Evolutionary conservation across 2,797 vertebrate species (phyloP), one percentile per base, ranked within the genome.

Genomic region (Peromyscus eremicus): DNA sequence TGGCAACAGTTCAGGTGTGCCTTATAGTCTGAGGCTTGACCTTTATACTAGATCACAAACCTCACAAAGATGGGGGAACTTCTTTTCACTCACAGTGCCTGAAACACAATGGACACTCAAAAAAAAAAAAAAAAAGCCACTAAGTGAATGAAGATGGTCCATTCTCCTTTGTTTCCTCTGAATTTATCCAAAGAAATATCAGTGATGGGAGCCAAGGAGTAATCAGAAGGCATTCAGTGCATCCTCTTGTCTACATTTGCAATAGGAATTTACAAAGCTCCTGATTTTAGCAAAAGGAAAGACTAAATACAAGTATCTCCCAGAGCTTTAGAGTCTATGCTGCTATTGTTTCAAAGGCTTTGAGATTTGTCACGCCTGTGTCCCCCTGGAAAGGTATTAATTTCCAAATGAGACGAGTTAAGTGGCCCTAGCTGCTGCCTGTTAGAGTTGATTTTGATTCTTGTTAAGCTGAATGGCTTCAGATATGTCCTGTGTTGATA

Each of bases 271-370:
- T 85, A 84, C 73, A 96, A 95, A 92, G 64, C 57, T 93, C 76
- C 73, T 91, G 37, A 94, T 88, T 97, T 95, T 86, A 92, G 93
- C 66, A 57, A 89, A 94, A 95, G 60, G 7, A 94, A 94, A 77
- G 79, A 95, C 94, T 96, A 90, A 89, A 66, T 60, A 93, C 79
- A 76, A 93, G 40, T 94, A 68, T 94, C 85, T 89, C 21, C 68
- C 85, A 85, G 68, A 43, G 29, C 55, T 68, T 68, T 68, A 49
- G 34, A 92, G 3, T 79, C 73, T 92, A 32, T 81, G 49, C 34
- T 91, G 29, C n/a, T 84, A 40, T 19, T 25, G 40, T 82, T 76
- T 68, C 46, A 95, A 10, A 76, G 7, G 52, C 92, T 91, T 96
- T 64, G 37, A 40, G 40, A 77, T 64, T 92, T 71, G 79, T 32